A percentile compares a stretch with the other conserved stretches of the same genome.
Evolutionary conservation across 1,140 invertebrate species (phyloP).

Genomic region (Pemphigus obesinymphae): DNA sequence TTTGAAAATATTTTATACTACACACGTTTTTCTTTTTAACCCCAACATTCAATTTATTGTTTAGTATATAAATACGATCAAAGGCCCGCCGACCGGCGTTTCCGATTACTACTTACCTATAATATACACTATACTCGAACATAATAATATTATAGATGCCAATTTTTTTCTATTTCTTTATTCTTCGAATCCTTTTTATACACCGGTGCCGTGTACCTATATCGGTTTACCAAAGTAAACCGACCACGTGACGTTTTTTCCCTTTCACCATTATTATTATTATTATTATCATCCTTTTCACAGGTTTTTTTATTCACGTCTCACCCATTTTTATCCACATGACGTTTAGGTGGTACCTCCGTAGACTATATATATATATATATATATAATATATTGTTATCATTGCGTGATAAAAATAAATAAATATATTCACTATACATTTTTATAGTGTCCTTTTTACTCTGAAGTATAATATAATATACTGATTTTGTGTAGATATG

Average conservation of each 20-base stretch:
- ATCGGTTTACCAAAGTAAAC: constrained; percentile 40
- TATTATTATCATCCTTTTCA: constrained; percentile 14
- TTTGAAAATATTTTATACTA: not conserved
- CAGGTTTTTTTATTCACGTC: not conserved
- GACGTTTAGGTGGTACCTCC: not conserved
- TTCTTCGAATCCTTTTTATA: constrained; percentile 9
- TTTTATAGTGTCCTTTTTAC: not conserved
- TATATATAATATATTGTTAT: not conserved
- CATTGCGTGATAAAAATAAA: not conserved
- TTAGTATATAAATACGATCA: not conserved
- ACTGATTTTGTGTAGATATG: not conserved
- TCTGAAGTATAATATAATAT: not conserved
- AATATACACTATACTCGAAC: not conserved
- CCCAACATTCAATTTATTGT: constrained; percentile 12
- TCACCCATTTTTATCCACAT: not conserved
- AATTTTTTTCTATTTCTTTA: constrained; percentile 20
- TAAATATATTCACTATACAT: not conserved
- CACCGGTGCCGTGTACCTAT: constrained; percentile 7
- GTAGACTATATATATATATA: not conserved
- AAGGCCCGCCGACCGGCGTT: constrained; percentile 27
- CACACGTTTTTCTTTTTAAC: not conserved
- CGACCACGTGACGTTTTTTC: constrained; percentile 7
- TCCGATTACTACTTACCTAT: constrained; percentile 29
- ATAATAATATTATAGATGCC: constrained; percentile 15
- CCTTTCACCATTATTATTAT: not conserved